phyloP scores from a whole-genome alignment of 2,888 invertebrate species.

The Euproctis similis region DNA sequence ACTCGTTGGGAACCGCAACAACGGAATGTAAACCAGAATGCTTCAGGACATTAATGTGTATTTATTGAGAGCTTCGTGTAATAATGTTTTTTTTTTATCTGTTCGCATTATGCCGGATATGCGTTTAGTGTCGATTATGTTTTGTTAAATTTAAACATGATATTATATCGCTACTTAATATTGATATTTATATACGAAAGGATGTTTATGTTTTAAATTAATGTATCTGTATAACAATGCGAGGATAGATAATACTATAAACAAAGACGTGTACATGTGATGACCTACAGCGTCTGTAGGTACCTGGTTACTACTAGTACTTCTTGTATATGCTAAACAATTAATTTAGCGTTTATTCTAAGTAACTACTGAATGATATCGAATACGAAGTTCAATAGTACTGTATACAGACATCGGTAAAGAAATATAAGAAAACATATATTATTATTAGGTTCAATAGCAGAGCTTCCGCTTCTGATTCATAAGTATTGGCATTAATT shows the following conservation, averaged over 20 bases:
- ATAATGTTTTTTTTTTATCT: conserved; percentile 76
- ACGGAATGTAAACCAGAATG: conserved; percentile 73
- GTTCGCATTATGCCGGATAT: conserved; percentile 47
- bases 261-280: too few relatives aligned
- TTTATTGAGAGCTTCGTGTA: conserved; percentile 71
- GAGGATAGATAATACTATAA: conserved; percentile 18
- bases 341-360: too few relatives aligned
- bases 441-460: too few relatives aligned
- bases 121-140: conserved; percentile 32
- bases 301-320: too few relatives aligned
- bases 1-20: conserved; percentile 72
- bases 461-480: too few relatives aligned
- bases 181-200: conserved; percentile 22
- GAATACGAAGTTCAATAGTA: too few relatives aligned
- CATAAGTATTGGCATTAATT: too few relatives aligned
- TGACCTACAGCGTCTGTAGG: too few relatives aligned
- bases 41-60: conserved; percentile 72
- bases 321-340: too few relatives aligned
- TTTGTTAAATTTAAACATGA: conserved; percentile 31
- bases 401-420: too few relatives aligned
- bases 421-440: too few relatives aligned
- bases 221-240: conserved; percentile 14
- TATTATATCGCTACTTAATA: conserved; percentile 24
- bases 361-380: too few relatives aligned
- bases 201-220: conserved; percentile 17